Conservation (phyloP, 1,140 invertebrate genomes). For the Oryctes rhinoceros region DNA sequence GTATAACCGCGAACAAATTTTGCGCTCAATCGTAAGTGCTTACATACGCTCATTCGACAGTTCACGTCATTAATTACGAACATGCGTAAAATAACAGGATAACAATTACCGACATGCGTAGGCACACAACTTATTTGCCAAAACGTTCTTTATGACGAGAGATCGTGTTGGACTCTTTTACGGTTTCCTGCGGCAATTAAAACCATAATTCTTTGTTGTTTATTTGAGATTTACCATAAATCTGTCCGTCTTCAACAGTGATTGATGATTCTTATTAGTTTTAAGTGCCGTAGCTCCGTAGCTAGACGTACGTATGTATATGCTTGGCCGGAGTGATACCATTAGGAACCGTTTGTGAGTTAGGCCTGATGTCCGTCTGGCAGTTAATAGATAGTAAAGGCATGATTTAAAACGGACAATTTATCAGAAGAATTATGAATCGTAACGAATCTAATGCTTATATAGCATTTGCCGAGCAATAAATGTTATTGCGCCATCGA, state of each 20-base stretch:
- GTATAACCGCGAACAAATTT: no score
- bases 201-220: conserved; percentile 38
- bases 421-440: no score
- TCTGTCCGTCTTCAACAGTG: conserved; percentile 33
- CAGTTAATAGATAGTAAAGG: neutral
- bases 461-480: no score
- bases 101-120: no score
- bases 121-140: neutral
- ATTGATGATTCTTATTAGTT: conserved; percentile 37
- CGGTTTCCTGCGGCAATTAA: conserved; percentile 19
- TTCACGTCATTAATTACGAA: no score
- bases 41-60: no score
- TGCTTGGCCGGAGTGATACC: neutral
- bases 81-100: no score
- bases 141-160: neutral
- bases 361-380: neutral
- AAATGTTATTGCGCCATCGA: no score
- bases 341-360: neutral
- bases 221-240: conserved; percentile 31
- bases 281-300: conserved; percentile 17
- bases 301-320: neutral
- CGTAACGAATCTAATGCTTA: no score
- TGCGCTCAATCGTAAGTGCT: no score
- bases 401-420: neutral
- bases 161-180: neutral